These are phyloP conservation scores for Antheraea yamamai DNA, from an alignment of 2,888 invertebrate species.

Conservation along the genomic window DNA sequence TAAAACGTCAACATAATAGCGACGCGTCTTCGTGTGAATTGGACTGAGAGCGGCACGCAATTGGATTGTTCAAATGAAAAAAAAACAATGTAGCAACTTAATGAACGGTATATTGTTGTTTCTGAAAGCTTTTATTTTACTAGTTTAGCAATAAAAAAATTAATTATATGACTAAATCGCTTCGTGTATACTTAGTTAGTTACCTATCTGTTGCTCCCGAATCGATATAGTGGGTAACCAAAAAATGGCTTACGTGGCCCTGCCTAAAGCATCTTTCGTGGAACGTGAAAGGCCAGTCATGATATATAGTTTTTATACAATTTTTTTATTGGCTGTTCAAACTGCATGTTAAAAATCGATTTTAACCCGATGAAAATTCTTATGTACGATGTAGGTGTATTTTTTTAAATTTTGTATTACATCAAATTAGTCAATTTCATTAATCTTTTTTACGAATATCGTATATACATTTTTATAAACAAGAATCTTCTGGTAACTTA, in stretches of 20 bases:
- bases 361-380: background rate
- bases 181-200: background rate
- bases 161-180: too few relatives aligned
- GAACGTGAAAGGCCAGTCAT: too few relatives aligned
- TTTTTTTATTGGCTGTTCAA: background rate
- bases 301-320: background rate
- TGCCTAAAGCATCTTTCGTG: too few relatives aligned
- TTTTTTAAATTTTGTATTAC: background rate
- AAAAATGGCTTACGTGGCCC: too few relatives aligned
- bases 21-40: conserved; percentile 62
- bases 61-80: conserved; percentile 18
- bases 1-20: conserved; percentile 43
- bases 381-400: background rate
- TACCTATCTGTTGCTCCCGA: too few relatives aligned
- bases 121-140: background rate
- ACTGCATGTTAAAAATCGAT: background rate
- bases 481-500: background rate
- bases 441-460: background rate
- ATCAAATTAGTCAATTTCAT: background rate
- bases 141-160: background rate
- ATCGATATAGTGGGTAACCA: background rate
- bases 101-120: background rate
- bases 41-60: conserved; percentile 68
- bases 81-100: background rate
- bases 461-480: background rate